These are phyloP conservation scores for Spilarctia lutea DNA, from an alignment of 2,888 invertebrate genomes.

Conservation along the genomic window DNA sequence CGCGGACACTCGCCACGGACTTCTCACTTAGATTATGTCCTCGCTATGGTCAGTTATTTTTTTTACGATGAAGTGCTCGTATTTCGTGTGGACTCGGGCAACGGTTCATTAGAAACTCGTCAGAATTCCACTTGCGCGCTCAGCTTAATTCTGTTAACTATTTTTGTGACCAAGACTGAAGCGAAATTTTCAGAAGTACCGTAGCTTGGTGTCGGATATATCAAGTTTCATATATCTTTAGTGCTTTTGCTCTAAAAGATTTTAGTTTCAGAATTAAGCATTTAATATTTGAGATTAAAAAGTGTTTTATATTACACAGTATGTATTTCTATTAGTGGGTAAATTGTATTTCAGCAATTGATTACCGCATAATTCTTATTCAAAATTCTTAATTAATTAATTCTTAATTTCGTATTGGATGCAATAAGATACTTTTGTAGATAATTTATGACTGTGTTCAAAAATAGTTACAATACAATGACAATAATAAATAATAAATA, in stretches of 20 bases:
- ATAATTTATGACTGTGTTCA: no score
- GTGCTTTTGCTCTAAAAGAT: conserved; percentile 8
- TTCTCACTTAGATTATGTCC: conserved; percentile 43
- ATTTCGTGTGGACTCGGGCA: conserved; percentile 50
- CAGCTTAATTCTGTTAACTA: conserved; percentile 79
- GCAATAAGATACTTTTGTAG: no score
- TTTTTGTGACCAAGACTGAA: conserved; percentile 73
- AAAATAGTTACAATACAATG: no score
- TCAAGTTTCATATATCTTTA: conserved; percentile 23
- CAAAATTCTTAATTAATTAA: no score
- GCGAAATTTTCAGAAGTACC: conserved; percentile 52
- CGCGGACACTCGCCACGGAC: conserved; percentile 22
- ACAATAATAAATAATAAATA: no score
- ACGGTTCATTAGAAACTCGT: conserved; percentile 71
- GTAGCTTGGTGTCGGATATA: conserved; percentile 27
- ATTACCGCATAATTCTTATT: no score
- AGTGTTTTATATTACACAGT: not conserved
- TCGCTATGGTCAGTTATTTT: conserved; percentile 46
- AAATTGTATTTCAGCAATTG: no score
- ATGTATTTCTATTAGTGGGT: not conserved
- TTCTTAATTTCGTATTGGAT: no score
- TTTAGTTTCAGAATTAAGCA: conserved; percentile 3
- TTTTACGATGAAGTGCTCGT: conserved; percentile 54
- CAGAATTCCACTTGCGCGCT: conserved; percentile 66
- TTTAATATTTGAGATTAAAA: not conserved